Evolutionary conservation across 2,888 invertebrate species (phyloP), one percentile per base, ranked within the genome.

Genomic region (Ormyrus thymus): DNA sequence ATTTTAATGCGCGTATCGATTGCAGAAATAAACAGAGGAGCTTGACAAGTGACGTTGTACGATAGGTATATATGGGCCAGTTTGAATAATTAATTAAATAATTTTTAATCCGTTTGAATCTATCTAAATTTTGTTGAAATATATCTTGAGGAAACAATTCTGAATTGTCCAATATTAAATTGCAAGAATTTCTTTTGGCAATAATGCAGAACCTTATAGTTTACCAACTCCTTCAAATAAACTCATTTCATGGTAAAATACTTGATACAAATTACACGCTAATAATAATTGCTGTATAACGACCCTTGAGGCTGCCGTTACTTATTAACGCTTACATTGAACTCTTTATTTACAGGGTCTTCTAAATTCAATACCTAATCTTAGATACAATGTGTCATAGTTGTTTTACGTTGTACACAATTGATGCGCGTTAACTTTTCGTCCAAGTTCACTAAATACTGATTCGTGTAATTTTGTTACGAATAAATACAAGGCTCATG

Each of bases 291-390:
- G 7, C 45, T 1, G 66, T 13, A 59, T 59, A 66, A 58, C n/a
- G 15, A 66, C 51, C 51, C 53, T 66, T 51, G 51, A 29, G 55
- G 56, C 55, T 72, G 29, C 11, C 2, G 11, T 5, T 11, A 48
- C 65, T 64, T 51, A 10, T 66, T 68, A 56, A 29, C 56, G 29
- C 59, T 79, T 68, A 58, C 79, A 79, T 79, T 79, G 76, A 79
- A 79, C 79, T 79, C 68, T 11, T 76, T 79, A 65, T 45, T 71
- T 50, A 66, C 79, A 75, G 61, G 79, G 79, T 71, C 79, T 69
- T 13, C 50, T 51, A 71, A 1, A 51, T 46, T 48, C 9, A 11
- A 55, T 10, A 43, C 45, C 6, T 65, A 65, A 48, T 76, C 43
- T 45, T 62, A 29, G 7, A 50, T 48, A 62, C 46, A 76, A 62